These are phyloP conservation scores for Callionymus lyra DNA, from an alignment of 2,113 vertebrate species.

Conservation along the genomic window DNA sequence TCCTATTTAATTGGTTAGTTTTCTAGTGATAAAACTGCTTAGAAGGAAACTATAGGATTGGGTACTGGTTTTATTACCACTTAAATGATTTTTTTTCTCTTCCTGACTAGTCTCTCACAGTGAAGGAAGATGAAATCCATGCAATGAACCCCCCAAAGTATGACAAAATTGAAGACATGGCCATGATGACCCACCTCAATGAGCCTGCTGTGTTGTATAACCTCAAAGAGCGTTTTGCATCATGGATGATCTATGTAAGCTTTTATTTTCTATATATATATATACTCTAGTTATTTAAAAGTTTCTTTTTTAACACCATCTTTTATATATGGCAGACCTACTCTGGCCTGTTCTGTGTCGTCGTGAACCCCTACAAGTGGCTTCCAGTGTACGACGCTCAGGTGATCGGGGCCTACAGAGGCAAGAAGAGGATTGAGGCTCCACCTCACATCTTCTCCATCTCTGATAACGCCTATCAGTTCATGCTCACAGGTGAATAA, in stretches of 20 bases:
- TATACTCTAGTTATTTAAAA: neutral
- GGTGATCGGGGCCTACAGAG: conserved; percentile 48
- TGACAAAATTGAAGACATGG: conserved; percentile 73
- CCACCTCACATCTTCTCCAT: conserved; percentile 64
- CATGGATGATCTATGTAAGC: conserved; percentile 88
- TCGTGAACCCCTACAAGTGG: conserved; percentile 86
- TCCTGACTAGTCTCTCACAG: conserved; percentile 49
- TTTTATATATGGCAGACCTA: conserved; percentile 64
- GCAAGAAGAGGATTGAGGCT: conserved; percentile 65
- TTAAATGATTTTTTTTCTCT: neutral
- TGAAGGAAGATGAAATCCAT: conserved; percentile 64
- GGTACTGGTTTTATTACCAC: neutral
- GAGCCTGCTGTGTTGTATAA: conserved; percentile 68
- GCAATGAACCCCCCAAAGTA: conserved; percentile 71
- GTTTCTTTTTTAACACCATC: neutral
- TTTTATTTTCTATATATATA: conserved; percentile 8
- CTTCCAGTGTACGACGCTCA: conserved; percentile 71
- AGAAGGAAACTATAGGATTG: neutral
- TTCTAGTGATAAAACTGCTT: no score
- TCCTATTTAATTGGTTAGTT: no score
- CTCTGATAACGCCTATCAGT: conserved; percentile 65
- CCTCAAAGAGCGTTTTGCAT: conserved; percentile 85
- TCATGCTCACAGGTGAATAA: conserved; percentile 60
- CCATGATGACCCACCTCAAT: conserved; percentile 73
- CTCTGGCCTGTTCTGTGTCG: conserved; percentile 80